Conservation (phyloP, 2,113 vertebrate genomes). For the Mugil cephalus region DNA sequence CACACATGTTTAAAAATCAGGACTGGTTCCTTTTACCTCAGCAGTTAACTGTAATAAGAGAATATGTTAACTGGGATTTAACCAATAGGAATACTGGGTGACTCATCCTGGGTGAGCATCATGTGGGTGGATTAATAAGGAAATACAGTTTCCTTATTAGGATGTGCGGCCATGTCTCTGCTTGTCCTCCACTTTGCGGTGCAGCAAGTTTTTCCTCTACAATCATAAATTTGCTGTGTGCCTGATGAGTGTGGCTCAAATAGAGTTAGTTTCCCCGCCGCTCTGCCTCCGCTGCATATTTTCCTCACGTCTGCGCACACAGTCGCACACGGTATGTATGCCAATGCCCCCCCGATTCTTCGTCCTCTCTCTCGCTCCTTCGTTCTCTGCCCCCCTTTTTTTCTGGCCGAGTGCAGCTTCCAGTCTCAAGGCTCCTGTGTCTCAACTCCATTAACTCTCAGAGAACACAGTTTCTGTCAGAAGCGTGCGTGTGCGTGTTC, state of each 20-base stretch:
- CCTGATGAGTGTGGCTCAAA: constrained; percentile 1
- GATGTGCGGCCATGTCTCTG: not conserved
- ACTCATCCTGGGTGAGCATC: constrained; percentile 16
- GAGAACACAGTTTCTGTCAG: constrained; percentile 50
- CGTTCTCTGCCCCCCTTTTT: constrained; percentile 6
- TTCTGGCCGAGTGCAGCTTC: constrained; percentile 16
- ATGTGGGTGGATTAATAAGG: constrained; percentile 10
- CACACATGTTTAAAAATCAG: too few species aligned
- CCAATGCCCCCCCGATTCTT: not conserved
- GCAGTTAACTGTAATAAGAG: not conserved
- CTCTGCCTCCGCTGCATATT: not conserved
- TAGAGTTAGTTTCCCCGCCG: constrained; percentile 1
- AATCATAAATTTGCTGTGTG: constrained; percentile 3
- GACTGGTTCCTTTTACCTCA: not conserved
- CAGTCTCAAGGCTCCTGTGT: constrained; percentile 50
- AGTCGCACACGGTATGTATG: constrained; percentile 23
- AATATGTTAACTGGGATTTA: not conserved
- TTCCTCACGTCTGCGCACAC: not conserved
- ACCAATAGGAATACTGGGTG: constrained; percentile 3
- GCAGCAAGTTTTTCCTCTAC: constrained; percentile 1
- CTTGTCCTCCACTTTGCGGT: constrained; percentile 43
- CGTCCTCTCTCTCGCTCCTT: constrained; percentile 6
- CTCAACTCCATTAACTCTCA: constrained; percentile 69
- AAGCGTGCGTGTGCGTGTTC: constrained; percentile 31
- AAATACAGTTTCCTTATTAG: constrained; percentile 19